phyloP scores from a whole-genome alignment of 2,888 invertebrate genomes.

The Mythimna ferrago region DNA sequence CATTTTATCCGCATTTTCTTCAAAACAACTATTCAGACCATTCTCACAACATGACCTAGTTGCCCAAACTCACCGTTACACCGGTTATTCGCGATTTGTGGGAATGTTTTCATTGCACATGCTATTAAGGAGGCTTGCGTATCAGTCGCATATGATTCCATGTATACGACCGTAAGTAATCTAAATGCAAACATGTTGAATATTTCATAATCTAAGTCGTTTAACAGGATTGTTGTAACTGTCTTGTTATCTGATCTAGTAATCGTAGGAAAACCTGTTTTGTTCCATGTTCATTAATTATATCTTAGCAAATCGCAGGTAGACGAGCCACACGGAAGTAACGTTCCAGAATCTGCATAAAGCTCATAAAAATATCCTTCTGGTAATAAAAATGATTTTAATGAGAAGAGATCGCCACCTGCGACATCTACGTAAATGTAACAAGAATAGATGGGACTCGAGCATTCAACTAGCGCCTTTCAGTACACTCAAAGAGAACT shows the following conservation, averaged over 20 bases:
- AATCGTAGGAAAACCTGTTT: constrained; percentile 8
- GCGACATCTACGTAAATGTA: constrained; percentile 6
- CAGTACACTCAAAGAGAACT: not conserved
- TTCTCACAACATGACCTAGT: constrained; percentile 51
- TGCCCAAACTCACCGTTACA: constrained; percentile 33
- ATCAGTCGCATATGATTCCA: constrained; percentile 8
- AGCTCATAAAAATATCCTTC: not conserved
- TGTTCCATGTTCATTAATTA: not conserved
- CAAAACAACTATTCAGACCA: constrained; percentile 33
- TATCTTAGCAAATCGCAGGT: not conserved
- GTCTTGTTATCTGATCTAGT: constrained; percentile 18
- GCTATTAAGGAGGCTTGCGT: constrained; percentile 11
- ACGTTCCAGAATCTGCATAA: constrained; percentile 2
- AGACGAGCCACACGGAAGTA: not conserved
- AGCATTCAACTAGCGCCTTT: constrained; percentile 6
- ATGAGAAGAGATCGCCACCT: constrained; percentile 14
- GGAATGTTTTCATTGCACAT: constrained; percentile 13
- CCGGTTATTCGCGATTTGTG: constrained; percentile 33
- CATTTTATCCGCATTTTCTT: constrained; percentile 48
- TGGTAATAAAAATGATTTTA: not conserved
- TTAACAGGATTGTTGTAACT: constrained; percentile 25
- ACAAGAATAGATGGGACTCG: constrained; percentile 13
- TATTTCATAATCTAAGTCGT: constrained; percentile 24
- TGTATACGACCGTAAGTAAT: constrained; percentile 20
- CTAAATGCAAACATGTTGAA: constrained; percentile 31